Percentiles rank a stretch among this genome's conserved stretches.
Conservation (phyloP, 2,888 invertebrate genomes). For the Ceriagrion tenellum region DNA sequence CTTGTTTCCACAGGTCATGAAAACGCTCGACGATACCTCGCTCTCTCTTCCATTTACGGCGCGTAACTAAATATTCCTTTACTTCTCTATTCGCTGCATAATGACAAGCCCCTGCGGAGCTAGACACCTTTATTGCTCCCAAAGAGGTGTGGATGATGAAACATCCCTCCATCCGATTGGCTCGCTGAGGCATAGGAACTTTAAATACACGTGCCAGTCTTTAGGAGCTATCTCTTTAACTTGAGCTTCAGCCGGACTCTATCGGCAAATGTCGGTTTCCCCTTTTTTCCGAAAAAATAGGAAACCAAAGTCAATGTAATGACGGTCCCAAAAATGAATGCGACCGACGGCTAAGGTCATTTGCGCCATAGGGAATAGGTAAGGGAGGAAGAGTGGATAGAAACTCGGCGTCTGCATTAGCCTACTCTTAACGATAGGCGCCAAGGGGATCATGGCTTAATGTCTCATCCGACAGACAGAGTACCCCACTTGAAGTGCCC, state of each 20-base stretch:
- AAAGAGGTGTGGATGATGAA: background rate
- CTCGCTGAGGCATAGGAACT: background rate
- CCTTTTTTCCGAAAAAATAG: background rate
- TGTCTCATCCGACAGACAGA: too few species aligned
- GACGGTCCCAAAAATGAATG: too few species aligned
- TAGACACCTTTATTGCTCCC: background rate
- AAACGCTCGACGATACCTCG: background rate
- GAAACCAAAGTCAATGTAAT: too few species aligned
- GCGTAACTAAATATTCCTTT: background rate
- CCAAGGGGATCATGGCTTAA: too few species aligned
- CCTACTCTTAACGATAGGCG: too few species aligned
- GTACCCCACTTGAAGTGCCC: too few species aligned
- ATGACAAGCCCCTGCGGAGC: background rate
- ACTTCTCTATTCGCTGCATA: background rate
- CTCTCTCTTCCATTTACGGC: background rate
- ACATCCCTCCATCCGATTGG: background rate
- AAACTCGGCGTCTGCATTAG: too few species aligned
- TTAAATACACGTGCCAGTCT: background rate
- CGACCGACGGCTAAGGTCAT: too few species aligned
- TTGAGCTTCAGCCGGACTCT: background rate
- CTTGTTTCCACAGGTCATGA: background rate
- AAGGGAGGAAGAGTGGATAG: too few species aligned
- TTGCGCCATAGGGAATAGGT: too few species aligned
- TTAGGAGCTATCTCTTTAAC: background rate
- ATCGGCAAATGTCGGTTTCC: background rate